These are phyloP conservation scores for Aleiodes sp. DNA, from an alignment of 1,140 invertebrate genomes.

Conservation along the genomic window DNA sequence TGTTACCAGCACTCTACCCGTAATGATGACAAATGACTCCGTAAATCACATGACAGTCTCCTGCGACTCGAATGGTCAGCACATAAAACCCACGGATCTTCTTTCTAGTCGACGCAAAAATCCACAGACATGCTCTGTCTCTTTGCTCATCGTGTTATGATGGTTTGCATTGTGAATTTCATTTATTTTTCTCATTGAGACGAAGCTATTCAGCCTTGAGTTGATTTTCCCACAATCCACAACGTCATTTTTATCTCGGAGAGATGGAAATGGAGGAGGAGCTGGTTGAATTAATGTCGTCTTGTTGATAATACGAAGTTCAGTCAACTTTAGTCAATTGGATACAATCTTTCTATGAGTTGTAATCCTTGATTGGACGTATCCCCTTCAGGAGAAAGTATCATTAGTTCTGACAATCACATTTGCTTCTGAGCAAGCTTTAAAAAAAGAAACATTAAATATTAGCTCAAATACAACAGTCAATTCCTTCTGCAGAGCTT, in stretches of 20 bases:
- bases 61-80: background rate
- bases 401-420: no score
- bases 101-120: background rate
- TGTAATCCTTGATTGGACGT: no score
- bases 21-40: constrained; percentile 56
- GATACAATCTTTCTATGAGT: background rate
- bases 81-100: constrained; percentile 10
- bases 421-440: no score
- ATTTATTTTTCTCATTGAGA: background rate
- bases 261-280: background rate
- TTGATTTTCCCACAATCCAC: background rate
- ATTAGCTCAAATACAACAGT: no score
- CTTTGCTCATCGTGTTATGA: background rate
- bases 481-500: no score
- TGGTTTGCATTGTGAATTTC: background rate
- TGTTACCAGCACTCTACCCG: constrained; percentile 34
- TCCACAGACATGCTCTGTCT: background rate
- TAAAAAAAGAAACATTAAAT: no score
- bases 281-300: no score
- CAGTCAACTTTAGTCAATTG: no score
- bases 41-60: constrained; percentile 49
- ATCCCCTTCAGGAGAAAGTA: no score
- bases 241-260: background rate
- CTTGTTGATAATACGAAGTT: no score
- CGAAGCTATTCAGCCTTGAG: background rate